Evolutionary conservation across 2,113 vertebrate species (phyloP), one percentile per base, ranked within the genome.

Genomic region (Phocoena sinus): DNA sequence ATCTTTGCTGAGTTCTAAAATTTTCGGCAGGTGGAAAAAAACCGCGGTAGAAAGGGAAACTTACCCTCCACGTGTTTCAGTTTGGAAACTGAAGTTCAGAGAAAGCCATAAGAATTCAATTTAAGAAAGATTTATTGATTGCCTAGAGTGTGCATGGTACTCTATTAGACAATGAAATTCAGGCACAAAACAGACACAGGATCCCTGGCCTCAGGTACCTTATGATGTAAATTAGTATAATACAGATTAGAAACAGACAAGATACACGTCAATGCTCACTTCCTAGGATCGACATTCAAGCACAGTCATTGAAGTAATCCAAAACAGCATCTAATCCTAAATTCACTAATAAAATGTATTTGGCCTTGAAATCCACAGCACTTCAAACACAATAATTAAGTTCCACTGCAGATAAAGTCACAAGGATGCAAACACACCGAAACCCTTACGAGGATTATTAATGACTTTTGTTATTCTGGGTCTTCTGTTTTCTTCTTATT

Each of bases 401-500:
- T 73, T 84, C 63, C 71, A 95, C 82, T 85, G 81, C 91, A 91
- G 95, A 71, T 79, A 67, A 88, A 95, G 80, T 94, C 60, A 91
- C 50, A 89, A 95, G 82, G 38, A 88, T 68, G 65, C 73, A 97
- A 82, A 89, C 21, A 89, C 47, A 60, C 0, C 6, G 92, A 74
- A 58, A 93, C 26, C 88, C 50, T 73, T 73, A 53, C 44, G 56
- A 95, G 47, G 31, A 71, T n/a, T 97, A 94, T 56, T 63, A 88
- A 81, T 79, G 95, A 96, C 71, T 96, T 96, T 97, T 96, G 86
- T 47, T 96, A 92, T 50, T 97, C 65, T 97, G 97, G 50, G 96
- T 96, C 85, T 97, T 98, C 62, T 98, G 98, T 68, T 98, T 98
- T 85, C 96, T 98, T 86, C 98, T 97, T 95, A 98, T 98, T 88